Evolutionary conservation across 1,140 invertebrate species (phyloP).

Genomic region (Calephelis virginiensis): DNA sequence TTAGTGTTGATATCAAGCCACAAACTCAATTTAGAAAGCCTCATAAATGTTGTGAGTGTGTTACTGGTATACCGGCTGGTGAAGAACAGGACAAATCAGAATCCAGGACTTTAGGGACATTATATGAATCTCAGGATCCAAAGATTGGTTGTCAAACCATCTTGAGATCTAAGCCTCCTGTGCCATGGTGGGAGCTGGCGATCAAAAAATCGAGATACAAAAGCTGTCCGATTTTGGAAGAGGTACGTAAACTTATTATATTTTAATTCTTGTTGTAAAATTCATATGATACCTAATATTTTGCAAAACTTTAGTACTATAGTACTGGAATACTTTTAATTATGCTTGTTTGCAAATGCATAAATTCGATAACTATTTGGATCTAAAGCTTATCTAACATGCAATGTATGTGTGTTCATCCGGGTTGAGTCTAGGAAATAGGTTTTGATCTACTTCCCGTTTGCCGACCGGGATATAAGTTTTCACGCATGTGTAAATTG

Average conservation of each 20-base stretch:
- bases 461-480: too few species aligned
- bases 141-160: constrained; percentile 82
- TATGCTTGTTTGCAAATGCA: too few species aligned
- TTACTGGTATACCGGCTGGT: constrained; percentile 68
- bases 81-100: constrained; percentile 44
- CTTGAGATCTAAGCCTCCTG: constrained; percentile 80
- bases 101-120: constrained; percentile 67
- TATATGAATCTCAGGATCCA: constrained; percentile 79
- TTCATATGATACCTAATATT: too few species aligned
- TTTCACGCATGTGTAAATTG: too few species aligned
- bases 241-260: constrained; percentile 62
- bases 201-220: constrained; percentile 85
- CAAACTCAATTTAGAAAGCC: constrained; percentile 55
- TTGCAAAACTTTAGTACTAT: too few species aligned
- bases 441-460: too few species aligned
- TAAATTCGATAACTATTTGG: too few species aligned
- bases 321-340: too few species aligned
- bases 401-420: too few species aligned
- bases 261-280: too few species aligned
- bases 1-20: constrained; percentile 67
- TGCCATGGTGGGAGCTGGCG: constrained; percentile 92
- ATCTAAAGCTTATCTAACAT: too few species aligned
- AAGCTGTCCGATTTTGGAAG: constrained; percentile 84
- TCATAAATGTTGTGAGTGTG: constrained; percentile 76
- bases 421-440: too few species aligned